These are phyloP conservation scores for Furnarius figulus DNA, from an alignment of 2,113 vertebrate genomes.

Conservation along the genomic window DNA sequence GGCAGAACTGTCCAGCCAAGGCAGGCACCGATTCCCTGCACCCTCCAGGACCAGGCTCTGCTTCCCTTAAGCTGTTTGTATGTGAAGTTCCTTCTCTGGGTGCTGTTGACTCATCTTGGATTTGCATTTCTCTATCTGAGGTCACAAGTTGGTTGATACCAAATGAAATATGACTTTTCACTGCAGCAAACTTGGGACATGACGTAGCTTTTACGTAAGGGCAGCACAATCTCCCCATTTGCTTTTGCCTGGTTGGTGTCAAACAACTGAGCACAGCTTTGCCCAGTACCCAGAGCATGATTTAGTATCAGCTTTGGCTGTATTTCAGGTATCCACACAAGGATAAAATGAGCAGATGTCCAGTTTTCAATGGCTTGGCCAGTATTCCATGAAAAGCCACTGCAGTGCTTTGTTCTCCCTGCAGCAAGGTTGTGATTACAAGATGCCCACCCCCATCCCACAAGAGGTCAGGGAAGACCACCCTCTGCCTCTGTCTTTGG, in stretches of 20 bases:
- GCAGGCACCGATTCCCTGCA: background rate
- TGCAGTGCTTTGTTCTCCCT: background rate
- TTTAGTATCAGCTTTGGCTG: background rate
- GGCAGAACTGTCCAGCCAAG: background rate
- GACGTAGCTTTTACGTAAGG: background rate
- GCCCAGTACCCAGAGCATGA: background rate
- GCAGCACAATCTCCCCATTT: background rate
- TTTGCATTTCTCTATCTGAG: background rate
- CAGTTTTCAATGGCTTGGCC: background rate
- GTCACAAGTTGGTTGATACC: background rate
- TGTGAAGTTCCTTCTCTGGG: background rate
- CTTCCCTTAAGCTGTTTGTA: background rate
- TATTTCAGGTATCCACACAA: background rate
- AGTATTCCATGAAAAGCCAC: background rate
- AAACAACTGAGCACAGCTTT: background rate
- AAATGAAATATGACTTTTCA: background rate
- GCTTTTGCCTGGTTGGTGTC: background rate
- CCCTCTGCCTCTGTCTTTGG: background rate
- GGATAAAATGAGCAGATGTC: constrained; percentile 13
- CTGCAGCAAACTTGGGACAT: background rate
- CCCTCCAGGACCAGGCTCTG: background rate
- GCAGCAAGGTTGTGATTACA: background rate
- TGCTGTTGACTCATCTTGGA: background rate
- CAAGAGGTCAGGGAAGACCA: background rate
- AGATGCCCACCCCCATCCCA: background rate